Evolutionary conservation across 1,140 invertebrate genomes (phyloP), one percentile per base, ranked within the genome.

Genomic region (Aphidius gifuensis): DNA sequence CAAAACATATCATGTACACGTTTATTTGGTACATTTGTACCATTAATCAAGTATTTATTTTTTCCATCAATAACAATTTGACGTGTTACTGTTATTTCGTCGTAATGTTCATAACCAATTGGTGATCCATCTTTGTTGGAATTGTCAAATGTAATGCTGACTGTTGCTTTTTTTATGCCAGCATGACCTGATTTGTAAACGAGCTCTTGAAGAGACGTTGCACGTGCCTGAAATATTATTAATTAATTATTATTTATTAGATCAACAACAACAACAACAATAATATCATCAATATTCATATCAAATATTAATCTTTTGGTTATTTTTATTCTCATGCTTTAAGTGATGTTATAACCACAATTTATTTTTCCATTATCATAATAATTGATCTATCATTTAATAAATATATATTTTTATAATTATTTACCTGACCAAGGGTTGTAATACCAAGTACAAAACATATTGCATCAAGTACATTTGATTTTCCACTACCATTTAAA

Each of bases 401-500:
- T 16, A 32, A 48, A 49, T 40, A 23, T 32, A 21, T 9, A 16
- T 16, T 40, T 68, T 48, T 5, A 62, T 60, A 46, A 46, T 49
- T 8, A 47, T 78, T 87, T 86, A 96, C 95, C 80, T 96, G 92
- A 23, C 85, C 84, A 55, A 99, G 85, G 82, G 98, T 97, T n/a
- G 90, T 89, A 44, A 99, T 97, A 50, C 97, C 97, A 4, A 99
- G 80, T 9, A 99, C 89, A 80, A 99, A 99, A 80, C 97, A 99
- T 80, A 99, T 98, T 9, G 93, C 89, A 83, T 99, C 97, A 49
- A 99, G 83, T 75, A 99, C 96, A 75, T 99, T 99, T 1, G 96
- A 99, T 83, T 99, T 99, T n/a, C 97, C 97, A 65, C 92, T 96
- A 5, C 97, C 97, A 82, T 99, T 99, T 6, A 99, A 81, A 9